These are phyloP conservation scores for Nasonia giraulti DNA, from an alignment of 1,140 invertebrate genomes.

Conservation along the genomic window DNA sequence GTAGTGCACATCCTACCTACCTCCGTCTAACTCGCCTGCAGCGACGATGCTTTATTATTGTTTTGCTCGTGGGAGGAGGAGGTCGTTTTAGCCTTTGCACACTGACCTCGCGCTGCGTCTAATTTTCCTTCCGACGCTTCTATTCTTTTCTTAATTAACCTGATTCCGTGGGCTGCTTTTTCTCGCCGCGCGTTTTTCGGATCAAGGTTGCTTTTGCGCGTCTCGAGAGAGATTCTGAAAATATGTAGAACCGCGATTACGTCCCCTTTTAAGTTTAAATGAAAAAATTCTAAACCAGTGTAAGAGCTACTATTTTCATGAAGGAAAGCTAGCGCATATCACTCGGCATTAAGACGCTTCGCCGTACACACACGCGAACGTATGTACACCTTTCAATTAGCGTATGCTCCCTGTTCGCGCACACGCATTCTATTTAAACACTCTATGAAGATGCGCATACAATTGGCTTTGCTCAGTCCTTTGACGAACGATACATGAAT, in stretches of 20 bases:
- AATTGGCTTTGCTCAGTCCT: not conserved
- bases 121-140: not conserved
- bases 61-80: not conserved
- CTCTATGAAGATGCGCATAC: not conserved
- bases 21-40: not conserved
- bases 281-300: too few relatives aligned
- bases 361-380: too few relatives aligned
- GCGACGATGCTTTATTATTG: not conserved
- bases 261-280: too few relatives aligned
- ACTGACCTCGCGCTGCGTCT: not conserved
- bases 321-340: too few relatives aligned
- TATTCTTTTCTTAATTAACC: slow-evolving; percentile 30
- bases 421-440: not conserved
- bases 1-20: not conserved
- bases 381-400: not conserved
- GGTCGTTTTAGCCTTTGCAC: too few relatives aligned
- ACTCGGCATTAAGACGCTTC: too few relatives aligned
- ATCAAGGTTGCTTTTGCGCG: not conserved
- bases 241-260: too few relatives aligned
- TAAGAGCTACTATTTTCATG: too few relatives aligned
- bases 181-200: not conserved
- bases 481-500: slow-evolving; percentile 3
- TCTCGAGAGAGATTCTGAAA: not conserved
- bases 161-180: not conserved
- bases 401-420: not conserved